Conservation (phyloP, 23 tunicate genomes). For the Styela plicata region DNA sequence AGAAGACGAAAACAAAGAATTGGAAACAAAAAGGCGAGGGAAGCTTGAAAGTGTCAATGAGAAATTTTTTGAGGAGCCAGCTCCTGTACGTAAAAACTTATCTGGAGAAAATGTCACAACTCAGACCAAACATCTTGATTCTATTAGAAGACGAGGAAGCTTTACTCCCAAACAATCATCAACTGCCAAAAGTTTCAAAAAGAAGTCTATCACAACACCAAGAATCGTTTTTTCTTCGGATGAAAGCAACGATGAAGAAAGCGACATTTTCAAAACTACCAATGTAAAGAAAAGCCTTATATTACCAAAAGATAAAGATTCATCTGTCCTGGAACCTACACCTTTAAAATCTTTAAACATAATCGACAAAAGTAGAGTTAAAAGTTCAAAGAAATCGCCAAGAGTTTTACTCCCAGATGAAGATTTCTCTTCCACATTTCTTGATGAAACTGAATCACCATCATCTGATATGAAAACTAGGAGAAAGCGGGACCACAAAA, state of each 20-base stretch:
- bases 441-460: not conserved
- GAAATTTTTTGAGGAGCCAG: too few relatives aligned
- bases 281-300: not conserved
- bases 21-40: not conserved
- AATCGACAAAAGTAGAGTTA: not conserved
- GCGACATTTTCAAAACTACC: not conserved
- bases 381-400: not conserved
- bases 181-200: not conserved
- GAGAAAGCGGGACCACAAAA: not conserved
- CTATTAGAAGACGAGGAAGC: not conserved
- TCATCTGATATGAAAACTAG: not conserved
- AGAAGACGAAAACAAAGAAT: too few relatives aligned
- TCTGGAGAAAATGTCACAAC: too few relatives aligned
- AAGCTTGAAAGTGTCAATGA: not conserved
- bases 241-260: conserved; percentile 3
- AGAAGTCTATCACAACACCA: conserved; percentile 1
- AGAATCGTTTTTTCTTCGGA: conserved; percentile 26
- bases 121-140: not conserved
- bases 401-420: not conserved
- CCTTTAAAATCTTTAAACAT: not conserved
- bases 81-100: too few relatives aligned
- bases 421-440: not conserved
- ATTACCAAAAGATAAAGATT: not conserved
- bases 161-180: not conserved
- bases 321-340: too few relatives aligned